Conservation (phyloP, 2,797 vertebrate genomes). For the Scarus forsteni region DNA sequence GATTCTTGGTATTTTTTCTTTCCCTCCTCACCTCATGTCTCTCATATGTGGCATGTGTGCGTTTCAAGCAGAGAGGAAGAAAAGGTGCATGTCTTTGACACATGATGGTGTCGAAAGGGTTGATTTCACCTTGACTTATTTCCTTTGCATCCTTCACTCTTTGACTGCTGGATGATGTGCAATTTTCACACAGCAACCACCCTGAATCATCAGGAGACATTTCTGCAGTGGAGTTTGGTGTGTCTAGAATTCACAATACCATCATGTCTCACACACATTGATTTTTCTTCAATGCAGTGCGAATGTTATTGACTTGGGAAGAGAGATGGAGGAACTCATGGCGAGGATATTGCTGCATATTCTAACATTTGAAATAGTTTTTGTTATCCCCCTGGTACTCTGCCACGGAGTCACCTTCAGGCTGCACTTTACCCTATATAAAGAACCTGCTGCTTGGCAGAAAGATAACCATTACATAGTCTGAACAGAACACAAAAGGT, state of each 20-base stretch:
- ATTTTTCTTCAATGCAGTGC: constrained; percentile 70
- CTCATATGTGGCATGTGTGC: constrained; percentile 26
- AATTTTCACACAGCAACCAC: constrained; percentile 61
- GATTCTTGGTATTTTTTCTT: constrained; percentile 50
- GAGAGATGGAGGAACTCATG: constrained; percentile 54
- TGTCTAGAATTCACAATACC: constrained; percentile 74
- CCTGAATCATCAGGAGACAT: constrained; percentile 75
- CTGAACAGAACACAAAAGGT: constrained; percentile 3
- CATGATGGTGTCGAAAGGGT: constrained; percentile 43
- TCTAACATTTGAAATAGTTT: constrained; percentile 55
- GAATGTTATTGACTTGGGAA: constrained; percentile 65
- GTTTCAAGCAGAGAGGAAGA: constrained; percentile 29
- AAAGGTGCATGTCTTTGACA: constrained; percentile 33
- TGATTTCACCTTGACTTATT: constrained; percentile 74
- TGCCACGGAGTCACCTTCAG: constrained; percentile 43
- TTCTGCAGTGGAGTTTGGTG: constrained; percentile 59
- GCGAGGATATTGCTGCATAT: constrained; percentile 45
- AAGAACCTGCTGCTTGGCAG: constrained; percentile 9
- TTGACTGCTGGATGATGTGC: constrained; percentile 63
- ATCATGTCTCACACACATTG: constrained; percentile 66
- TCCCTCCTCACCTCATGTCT: constrained; percentile 33
- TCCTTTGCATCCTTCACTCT: constrained; percentile 60
- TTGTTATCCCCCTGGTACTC: constrained; percentile 23
- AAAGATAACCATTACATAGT: constrained; percentile 33
- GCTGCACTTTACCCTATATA: constrained; percentile 29